Conservation (phyloP, 2,888 invertebrate species). For the Caenorhabditis afra region DNA sequence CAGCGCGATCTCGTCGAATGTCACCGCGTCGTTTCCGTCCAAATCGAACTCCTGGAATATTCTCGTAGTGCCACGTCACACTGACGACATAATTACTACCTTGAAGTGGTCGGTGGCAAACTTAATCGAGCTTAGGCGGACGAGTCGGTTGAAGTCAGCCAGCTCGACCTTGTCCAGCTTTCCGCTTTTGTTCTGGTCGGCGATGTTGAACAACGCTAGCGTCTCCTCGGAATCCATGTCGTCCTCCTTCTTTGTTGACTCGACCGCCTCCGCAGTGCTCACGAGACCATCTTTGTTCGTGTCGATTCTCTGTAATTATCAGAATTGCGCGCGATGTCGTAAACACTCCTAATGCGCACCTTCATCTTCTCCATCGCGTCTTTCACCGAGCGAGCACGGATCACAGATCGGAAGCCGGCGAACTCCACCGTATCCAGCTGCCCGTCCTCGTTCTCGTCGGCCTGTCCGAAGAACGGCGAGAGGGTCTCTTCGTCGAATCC, state of each 20-base stretch:
- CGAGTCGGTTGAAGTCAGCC: slow-evolving; percentile 78
- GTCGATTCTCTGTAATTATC: slow-evolving; percentile 60
- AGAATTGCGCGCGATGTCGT: background rate
- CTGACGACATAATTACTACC: slow-evolving; percentile 41
- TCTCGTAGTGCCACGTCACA: background rate
- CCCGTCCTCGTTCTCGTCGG: slow-evolving; percentile 79
- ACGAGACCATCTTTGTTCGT: slow-evolving; percentile 71
- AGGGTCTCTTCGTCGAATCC: slow-evolving; percentile 72
- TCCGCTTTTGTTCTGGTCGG: slow-evolving; percentile 78
- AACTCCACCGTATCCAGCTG: slow-evolving; percentile 79
- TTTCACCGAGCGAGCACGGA: slow-evolving; percentile 65
- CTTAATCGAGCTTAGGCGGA: slow-evolving; percentile 78
- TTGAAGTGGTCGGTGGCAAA: slow-evolving; percentile 78
- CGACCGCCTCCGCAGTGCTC: slow-evolving; percentile 73
- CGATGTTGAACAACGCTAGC: slow-evolving; percentile 75
- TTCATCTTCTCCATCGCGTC: slow-evolving; percentile 68
- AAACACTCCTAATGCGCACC: slow-evolving; percentile 18
- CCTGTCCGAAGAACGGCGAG: slow-evolving; percentile 79
- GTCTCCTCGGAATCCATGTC: slow-evolving; percentile 78
- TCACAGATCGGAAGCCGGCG: slow-evolving; percentile 77
- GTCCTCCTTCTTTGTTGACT: slow-evolving; percentile 75
- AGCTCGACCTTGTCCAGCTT: slow-evolving; percentile 78
- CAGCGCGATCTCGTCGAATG: slow-evolving; percentile 74
- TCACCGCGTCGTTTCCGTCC: slow-evolving; percentile 75
- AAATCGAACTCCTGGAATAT: slow-evolving; percentile 74